Base-by-base conservation (phyloP, 1,140 invertebrate species). In the Solenopsis invicta region DNA sequence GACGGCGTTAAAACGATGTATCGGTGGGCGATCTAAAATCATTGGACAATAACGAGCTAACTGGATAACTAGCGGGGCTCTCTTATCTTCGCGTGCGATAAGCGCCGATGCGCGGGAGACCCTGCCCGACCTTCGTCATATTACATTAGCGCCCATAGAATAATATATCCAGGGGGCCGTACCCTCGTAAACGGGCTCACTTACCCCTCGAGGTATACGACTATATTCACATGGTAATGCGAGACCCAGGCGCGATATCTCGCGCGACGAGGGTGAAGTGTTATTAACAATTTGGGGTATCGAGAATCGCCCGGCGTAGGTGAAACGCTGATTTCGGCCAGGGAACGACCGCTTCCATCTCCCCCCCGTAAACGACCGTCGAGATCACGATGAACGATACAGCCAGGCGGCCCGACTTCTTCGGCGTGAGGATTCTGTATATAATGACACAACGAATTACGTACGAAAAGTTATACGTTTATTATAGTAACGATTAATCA, bases 211-310 rank as follows among this genome's bases (percentile, higher is more conserved):
- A 29, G 82, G 88, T 87, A 84, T 90, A 82, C 92, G 91, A 94
- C 94, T 94, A 93, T 94, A 95, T 95, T 95, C 94, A 94, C 94
- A 95, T 95, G 94, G 93, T 95, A 95, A 95, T 95, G 93, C 92
- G 92, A 81, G 77, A 93, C 89, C 93, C 61, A 48, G 91, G 91
- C 86, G 88, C 89, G 92, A 94, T 94, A 95, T 94, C 94, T 93
- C 89, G 88, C 81, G 78, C 88, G 64, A 91, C 91, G 90, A 92
- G 93, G 92, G 93, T 92, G 90, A 94, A 94, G 91, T 91, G 93
- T 94, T 94, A 95, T 94, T 94, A 95, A 95, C 94, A 94, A 95
- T 95, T 94, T 94, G 87, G 91, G 91, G 91, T 91, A 90, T 91
- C 91, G 87, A 74, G 87, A 81, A 91, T 91, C 89, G 78, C 69